Evolutionary conservation across 2,888 invertebrate genomes (phyloP).

Genomic region (Drosophila greeni): DNA sequence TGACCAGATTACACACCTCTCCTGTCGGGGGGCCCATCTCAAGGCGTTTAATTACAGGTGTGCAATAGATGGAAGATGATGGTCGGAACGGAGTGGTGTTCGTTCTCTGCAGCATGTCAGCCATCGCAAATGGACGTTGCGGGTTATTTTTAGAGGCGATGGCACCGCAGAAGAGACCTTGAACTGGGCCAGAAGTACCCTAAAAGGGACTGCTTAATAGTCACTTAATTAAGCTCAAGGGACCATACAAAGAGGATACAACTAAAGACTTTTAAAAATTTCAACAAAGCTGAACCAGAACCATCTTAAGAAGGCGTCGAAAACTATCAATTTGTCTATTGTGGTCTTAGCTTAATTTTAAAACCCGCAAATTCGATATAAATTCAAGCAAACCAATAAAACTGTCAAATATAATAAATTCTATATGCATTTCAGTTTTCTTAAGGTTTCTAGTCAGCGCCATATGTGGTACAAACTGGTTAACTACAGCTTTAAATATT

Average conservation of each 20-base stretch:
- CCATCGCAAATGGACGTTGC: slow-evolving; percentile 11
- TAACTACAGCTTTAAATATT: not conserved
- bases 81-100: slow-evolving; percentile 8
- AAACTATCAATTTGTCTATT: slow-evolving; percentile 1
- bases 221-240: not conserved
- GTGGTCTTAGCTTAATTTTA: not conserved
- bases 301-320: not conserved
- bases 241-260: not conserved
- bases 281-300: not conserved
- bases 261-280: not conserved
- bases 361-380: not conserved
- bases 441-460: slow-evolving; percentile 13
- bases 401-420: slow-evolving; percentile 21
- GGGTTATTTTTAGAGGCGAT: slow-evolving; percentile 17
- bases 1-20: slow-evolving; percentile 10
- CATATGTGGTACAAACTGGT: slow-evolving; percentile 18
- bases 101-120: slow-evolving; percentile 12
- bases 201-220: not conserved
- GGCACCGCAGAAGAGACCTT: slow-evolving; percentile 26
- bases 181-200: slow-evolving; percentile 3
- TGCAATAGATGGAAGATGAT: slow-evolving; percentile 35
- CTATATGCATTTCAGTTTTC: slow-evolving; percentile 9
- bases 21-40: slow-evolving; percentile 8
- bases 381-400: slow-evolving; percentile 16
- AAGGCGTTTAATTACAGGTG: slow-evolving; percentile 41